Conservation (phyloP, 2,113 vertebrate species). For the Scytalopus superciliaris region DNA sequence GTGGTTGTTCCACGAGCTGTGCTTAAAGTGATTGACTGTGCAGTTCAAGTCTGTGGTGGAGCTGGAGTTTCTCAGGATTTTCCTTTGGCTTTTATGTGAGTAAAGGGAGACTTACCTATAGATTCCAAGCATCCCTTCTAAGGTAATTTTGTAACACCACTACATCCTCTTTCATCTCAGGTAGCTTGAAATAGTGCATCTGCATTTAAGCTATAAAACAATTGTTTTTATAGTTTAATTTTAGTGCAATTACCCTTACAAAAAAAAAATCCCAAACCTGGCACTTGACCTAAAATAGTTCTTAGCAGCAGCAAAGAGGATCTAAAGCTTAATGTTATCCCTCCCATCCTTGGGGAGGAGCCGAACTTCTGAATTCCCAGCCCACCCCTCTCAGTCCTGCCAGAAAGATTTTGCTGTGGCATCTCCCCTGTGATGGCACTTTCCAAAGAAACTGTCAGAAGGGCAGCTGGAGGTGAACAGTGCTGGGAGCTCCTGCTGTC, state of each 20-base stretch:
- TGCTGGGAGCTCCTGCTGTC: not conserved
- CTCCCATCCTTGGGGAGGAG: not conserved
- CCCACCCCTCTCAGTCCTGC: not conserved
- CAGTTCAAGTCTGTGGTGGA: constrained; percentile 88
- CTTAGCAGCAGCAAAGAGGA: not conserved
- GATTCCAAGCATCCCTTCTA: not conserved
- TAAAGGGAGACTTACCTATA: not conserved
- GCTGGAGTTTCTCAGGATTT: constrained; percentile 89
- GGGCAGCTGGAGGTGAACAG: rapidly evolving
- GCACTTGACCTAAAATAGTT: not conserved
- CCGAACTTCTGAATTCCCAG: not conserved
- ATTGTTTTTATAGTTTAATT: not conserved
- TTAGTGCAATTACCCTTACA: not conserved
- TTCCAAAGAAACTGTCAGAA: not conserved
- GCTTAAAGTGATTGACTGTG: constrained; percentile 85
- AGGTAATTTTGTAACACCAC: not conserved
- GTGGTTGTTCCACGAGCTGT: constrained; percentile 85
- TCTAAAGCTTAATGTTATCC: not conserved
- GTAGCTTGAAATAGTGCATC: not conserved
- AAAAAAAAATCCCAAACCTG: not conserved
- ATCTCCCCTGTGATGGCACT: rapidly evolving
- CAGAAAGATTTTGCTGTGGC: not conserved
- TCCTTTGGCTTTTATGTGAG: constrained; percentile 91
- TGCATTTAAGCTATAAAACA: not conserved
- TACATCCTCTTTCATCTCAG: not conserved